Evolutionary conservation across 1,140 invertebrate genomes (phyloP).

Genomic region (Saccostrea echinata): DNA sequence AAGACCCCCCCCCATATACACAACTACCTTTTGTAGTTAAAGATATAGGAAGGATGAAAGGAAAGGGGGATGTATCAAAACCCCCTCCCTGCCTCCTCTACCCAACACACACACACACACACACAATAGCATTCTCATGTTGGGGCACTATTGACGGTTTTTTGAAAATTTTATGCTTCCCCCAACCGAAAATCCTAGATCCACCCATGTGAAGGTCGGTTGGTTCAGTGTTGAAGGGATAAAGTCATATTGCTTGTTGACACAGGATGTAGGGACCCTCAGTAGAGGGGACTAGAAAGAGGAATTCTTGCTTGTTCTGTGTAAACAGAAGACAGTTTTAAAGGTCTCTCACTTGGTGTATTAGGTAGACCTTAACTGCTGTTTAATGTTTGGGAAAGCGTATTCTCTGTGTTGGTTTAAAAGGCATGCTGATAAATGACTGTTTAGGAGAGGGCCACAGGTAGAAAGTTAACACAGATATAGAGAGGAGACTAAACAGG

Average conservation of each 20-base stretch:
- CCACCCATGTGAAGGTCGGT: too few species aligned
- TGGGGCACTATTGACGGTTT: neutral
- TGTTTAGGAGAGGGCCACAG: neutral
- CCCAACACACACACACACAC: neutral
- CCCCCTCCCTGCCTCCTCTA: neutral
- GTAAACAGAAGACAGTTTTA: constrained; percentile 6
- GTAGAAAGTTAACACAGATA: too few species aligned
- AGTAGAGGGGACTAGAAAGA: neutral
- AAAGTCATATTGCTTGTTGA: constrained; percentile 25
- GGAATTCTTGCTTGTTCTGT: neutral
- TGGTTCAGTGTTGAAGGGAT: neutral
- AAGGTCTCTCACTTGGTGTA: constrained; percentile 4
- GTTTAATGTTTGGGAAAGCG: constrained; percentile 29
- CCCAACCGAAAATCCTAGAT: too few species aligned
- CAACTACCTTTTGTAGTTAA: too few species aligned
- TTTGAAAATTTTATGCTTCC: too few species aligned
- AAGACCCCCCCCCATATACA: neutral
- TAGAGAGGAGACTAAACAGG: neutral
- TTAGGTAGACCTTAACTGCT: constrained; percentile 25
- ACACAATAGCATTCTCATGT: neutral
- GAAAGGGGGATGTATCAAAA: neutral
- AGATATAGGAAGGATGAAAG: neutral
- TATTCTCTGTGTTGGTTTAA: constrained; percentile 19
- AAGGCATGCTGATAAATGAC: constrained; percentile 30
- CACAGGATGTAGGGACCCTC: neutral